Conservation (phyloP, 2,113 vertebrate species). For the Macrotis lagotis region DNA sequence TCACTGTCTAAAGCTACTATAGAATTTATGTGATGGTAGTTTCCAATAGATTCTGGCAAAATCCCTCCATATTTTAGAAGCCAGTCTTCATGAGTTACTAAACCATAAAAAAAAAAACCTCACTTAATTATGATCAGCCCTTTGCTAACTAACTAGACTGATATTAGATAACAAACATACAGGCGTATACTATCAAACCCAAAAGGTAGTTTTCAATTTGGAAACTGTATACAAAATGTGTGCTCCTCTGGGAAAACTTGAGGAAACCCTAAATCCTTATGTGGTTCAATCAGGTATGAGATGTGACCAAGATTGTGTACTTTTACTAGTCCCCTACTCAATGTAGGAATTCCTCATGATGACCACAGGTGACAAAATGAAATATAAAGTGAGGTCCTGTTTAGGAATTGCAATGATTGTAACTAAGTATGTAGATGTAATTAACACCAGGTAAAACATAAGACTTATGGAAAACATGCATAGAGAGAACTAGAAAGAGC, state of each 20-base stretch:
- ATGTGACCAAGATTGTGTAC: background rate
- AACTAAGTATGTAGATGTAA: background rate
- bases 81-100: background rate
- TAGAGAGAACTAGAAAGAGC: background rate
- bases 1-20: background rate
- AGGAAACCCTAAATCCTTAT: background rate
- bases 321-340: background rate
- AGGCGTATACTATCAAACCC: background rate
- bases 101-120: background rate
- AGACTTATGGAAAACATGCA: background rate
- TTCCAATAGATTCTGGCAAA: background rate
- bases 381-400: background rate
- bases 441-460: background rate
- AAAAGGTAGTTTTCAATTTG: background rate
- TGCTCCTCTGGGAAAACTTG: background rate
- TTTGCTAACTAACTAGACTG: background rate
- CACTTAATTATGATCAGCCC: background rate
- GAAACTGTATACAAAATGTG: background rate
- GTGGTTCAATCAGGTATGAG: background rate
- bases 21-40: background rate
- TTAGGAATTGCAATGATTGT: background rate
- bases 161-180: background rate
- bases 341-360: background rate
- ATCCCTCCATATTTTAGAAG: background rate
- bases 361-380: background rate